Base-by-base conservation (phyloP, 2,797 vertebrate genomes). In the Chaunax sp. region DNA sequence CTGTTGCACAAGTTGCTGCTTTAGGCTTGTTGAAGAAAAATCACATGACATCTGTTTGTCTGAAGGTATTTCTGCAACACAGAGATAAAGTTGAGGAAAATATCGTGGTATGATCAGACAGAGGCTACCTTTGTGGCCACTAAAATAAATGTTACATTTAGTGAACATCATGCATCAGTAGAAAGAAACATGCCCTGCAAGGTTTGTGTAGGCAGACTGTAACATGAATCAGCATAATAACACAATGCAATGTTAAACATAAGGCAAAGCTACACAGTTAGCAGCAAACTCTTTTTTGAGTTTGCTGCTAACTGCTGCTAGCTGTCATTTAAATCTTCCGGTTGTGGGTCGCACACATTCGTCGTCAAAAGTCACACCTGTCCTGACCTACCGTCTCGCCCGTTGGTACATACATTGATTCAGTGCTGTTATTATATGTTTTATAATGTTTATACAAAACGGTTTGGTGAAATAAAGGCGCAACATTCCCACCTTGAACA, bases 1-100 rank as follows among this genome's bases (percentile, higher is more conserved):
- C 56, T 19, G 22, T 25, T 55, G 41, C 37, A 67, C 44, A 78
- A 69, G 55, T 74, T 0, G 15, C 62, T 53, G 71, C 47, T 40
- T 70, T 58, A 58, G 58, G 53, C 57, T 37, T 30, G 45, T 53
- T 78, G 44, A 28, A 64, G 14, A 60, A 64, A 49, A 37, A 49
- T 78, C 75, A 69, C 65, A 73, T 78, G 75, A 73, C 65, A 56
- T 64, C 44, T 64, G 50, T 38, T 64, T 41, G 54, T 69, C 65
- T 2, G 43, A 64, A 49, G 76, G 76, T 50, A 68, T 54, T n/a
- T 63, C 53, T 43, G 26, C 6, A 45, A 61, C 23, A 45, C 37
- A 38, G 19, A 10, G 15, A 53, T 2, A 43, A 20, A 28, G 26
- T 16, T 2, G 25, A 69, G 37, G 53, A 37, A 18, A 55, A 45